Evolutionary conservation across 2,113 vertebrate genomes (phyloP), one percentile per base, ranked within the genome.

Genomic region (Chinchilla lanigera): DNA sequence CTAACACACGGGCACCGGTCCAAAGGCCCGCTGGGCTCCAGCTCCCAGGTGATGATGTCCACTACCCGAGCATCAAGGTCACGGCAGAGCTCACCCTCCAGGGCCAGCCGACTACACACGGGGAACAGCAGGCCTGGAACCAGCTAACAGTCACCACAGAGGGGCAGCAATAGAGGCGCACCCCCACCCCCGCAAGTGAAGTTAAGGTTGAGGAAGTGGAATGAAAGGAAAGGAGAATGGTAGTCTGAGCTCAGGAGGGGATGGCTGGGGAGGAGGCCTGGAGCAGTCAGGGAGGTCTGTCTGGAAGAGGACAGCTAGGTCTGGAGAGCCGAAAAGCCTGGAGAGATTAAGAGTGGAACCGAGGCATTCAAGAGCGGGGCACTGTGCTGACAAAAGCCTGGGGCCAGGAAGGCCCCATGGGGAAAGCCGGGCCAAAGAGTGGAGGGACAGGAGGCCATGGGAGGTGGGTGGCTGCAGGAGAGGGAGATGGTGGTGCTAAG

Each of bases 1-100:
- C 98, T 98, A 14, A 98, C 98, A 94, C 99, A 99, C 0, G 99
- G 99, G 20, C 99, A 99, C 22, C 98, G 98, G 97, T 99, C 99
- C 71, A 98, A 98, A 2, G 99, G 99, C 5, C 99, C 99, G 0
- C 99, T 98, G 0, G 98, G 98, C 91, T 99, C 98, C 71, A 98
- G 91, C 56, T 99, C 99, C 99, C 99, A 99, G 85, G 99, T 99
- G 97, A 99, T 97, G 22, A 99, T 98, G 95, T 99, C 99, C 91
- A 99, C 98, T 38, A 99, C 97, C 86, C 99, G 98, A 97, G 99
- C 99, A 50, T 99, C 98, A 52, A 98, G 98, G 61, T 98, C 98
- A 0, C 98, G 98, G 98, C 99, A 99, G 84, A 98, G 99, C 93
- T 99, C 99, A 0, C 98, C 99, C 91, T 99, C 99, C 88, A 98